Evolutionary conservation across 2,888 invertebrate species (phyloP).

Genomic region (Myathropa florea): DNA sequence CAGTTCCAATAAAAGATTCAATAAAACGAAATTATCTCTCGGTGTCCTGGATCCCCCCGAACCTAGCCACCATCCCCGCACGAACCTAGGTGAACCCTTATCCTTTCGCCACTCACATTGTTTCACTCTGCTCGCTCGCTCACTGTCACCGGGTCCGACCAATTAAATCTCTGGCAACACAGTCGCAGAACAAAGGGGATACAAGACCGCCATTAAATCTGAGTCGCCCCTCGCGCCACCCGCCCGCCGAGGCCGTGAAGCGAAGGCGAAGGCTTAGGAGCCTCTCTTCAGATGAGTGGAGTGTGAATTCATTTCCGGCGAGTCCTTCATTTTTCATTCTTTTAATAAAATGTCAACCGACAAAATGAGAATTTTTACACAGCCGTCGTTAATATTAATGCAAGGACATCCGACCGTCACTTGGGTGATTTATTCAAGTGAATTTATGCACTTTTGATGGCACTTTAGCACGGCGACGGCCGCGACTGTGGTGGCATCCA

Average conservation of each 20-base stretch:
- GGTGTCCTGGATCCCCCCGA: neutral
- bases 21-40: neutral
- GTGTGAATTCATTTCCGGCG: slow-evolving; percentile 29
- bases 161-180: slow-evolving; percentile 17
- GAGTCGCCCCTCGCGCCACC: neutral
- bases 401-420: slow-evolving; percentile 50
- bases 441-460: slow-evolving; percentile 60
- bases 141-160: neutral
- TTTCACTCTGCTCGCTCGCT: neutral
- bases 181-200: neutral
- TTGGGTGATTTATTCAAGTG: slow-evolving; percentile 58
- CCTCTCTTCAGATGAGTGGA: no score
- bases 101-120: neutral
- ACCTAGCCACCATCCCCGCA: neutral
- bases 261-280: neutral
- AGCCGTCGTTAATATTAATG: slow-evolving; percentile 59
- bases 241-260: no score
- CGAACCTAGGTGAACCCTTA: neutral
- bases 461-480: slow-evolving; percentile 8
- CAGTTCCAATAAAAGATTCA: neutral
- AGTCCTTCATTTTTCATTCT: slow-evolving; percentile 57
- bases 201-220: slow-evolving; percentile 16
- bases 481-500: no score
- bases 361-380: slow-evolving; percentile 58
- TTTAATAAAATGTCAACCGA: slow-evolving; percentile 65